Conservation (phyloP, 2,113 vertebrate species). For the rabbit (Oryctolagus cuniculus) region mOryCun1.1 NC_091433.1:105741501-105742000, state of each 20-base stretch:
- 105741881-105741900: neutral
- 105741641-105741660: neutral
- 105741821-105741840: neutral
- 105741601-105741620: no score
- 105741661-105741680: neutral
- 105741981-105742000: no score
- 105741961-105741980: neutral
- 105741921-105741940: neutral
- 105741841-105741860: neutral
- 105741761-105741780: neutral
- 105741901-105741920: neutral
- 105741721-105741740: neutral
- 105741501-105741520: no score
- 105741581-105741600: no score
- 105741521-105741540: no score
- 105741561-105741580: no score
- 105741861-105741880: slow-evolving; percentile 16
- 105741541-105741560: no score
- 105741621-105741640: neutral
- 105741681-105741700: neutral
- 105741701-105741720: neutral
- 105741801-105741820: neutral
- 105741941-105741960: neutral
- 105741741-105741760: neutral
- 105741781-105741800: neutral